Percentiles rank a stretch among this genome's conserved stretches.
phyloP scores from a whole-genome alignment of 2,797 vertebrate species.

The Anomalospiza imberbis region DNA sequence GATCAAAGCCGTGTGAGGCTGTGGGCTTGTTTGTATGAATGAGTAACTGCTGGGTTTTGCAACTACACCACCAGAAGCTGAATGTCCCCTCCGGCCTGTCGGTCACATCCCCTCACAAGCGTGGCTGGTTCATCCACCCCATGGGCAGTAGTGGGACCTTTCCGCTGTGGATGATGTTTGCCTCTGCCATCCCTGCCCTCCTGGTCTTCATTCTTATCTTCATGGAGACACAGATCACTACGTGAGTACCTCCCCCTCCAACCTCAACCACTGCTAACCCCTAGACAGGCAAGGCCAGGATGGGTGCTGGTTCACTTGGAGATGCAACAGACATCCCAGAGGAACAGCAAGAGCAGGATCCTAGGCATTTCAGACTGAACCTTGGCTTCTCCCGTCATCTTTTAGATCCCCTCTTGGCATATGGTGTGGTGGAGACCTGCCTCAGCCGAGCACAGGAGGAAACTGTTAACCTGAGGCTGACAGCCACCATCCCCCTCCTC shows the following conservation, averaged over 20 bases:
- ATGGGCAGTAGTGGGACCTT: constrained; percentile 89
- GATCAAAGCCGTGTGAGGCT: background rate
- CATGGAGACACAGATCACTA: constrained; percentile 99
- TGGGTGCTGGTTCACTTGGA: background rate
- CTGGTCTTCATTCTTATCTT: constrained; percentile 98
- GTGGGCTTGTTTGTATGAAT: background rate
- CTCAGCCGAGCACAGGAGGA: background rate
- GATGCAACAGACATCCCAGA: background rate
- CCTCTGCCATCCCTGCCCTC: constrained; percentile 88
- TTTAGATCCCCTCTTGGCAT: background rate
- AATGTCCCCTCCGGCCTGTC: constrained; percentile 93
- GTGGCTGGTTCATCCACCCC: constrained; percentile 95
- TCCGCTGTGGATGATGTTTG: constrained; percentile 96
- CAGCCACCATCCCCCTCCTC: background rate
- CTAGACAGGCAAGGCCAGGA: background rate
- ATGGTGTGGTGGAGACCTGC: background rate
- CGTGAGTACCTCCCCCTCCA: constrained; percentile 77
- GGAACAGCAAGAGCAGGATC: background rate
- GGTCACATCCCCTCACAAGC: constrained; percentile 91
- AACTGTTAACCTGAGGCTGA: background rate
- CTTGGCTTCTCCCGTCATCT: background rate
- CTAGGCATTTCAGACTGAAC: background rate
- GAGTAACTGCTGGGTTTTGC: constrained; percentile 15
- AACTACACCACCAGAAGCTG: constrained; percentile 81
- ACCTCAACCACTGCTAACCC: background rate